Evolutionary conservation across 1,140 invertebrate genomes (phyloP), one percentile per base, ranked within the genome.

Genomic region (Chelonus insularis): DNA sequence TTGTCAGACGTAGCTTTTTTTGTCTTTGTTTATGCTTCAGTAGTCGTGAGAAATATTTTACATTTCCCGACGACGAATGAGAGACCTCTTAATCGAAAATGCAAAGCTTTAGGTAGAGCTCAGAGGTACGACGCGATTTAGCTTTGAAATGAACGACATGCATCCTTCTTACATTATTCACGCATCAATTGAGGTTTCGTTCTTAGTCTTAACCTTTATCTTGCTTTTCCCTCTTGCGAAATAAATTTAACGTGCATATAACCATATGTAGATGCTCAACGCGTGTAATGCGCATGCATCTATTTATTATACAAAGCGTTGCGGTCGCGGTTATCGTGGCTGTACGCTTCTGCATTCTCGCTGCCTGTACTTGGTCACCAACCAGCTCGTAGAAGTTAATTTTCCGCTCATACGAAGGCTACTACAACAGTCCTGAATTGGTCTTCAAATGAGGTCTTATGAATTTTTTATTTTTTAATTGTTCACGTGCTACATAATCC

Each of bases 251-350:
- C 16, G 16, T 43, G 41, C 14, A 16, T 5, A 16, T 16, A 16
- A 43, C 1, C 14, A 16, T 39, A 14, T 39, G 14, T 39, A 39
- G 37, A 39, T 16, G 8, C 4, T 43, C 39, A 1, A 18, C 41
- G 16, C 41, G 12, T 43, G 4, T n/a, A 34, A 21, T 50, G 21
- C 47, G 20, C 34, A 59, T 41, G 41, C 20, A 61, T 61, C 39
- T 61, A 61, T 61, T 61, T 61, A 61, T 61, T 55, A 61, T 61
- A 61, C 59, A 61, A 48, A 45, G 32, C 41, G 41, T 14, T 61
- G 59, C 41, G 51, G 59, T 61, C 16, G 59, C 29, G 51, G 51
- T 61, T 60, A 61, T 54, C 51, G 59, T 47, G 43, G 41, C 12
- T 43, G 16, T 43, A 16, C 41, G 14, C 14, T 43, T 16, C 41